Conservation (phyloP, 2,888 invertebrate genomes). For the Lasioglossum pauxillum region DNA sequence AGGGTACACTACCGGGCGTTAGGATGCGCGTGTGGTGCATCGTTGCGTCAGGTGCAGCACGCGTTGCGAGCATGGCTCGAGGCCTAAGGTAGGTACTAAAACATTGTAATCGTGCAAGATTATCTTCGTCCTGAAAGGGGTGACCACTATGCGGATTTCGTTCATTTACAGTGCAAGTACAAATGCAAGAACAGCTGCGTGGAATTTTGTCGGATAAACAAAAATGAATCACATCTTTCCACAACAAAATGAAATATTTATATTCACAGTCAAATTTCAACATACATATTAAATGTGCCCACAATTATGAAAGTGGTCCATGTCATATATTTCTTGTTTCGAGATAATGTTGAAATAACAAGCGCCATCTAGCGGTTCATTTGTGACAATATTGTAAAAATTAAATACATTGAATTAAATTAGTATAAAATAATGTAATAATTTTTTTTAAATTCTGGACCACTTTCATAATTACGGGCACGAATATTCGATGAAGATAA, state of each 20-base stretch:
- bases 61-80: conserved; percentile 36
- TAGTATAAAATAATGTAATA: too few relatives aligned
- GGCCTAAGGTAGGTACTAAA: conserved; percentile 36
- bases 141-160: background rate
- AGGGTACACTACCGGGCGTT: conserved; percentile 35
- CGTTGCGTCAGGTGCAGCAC: conserved; percentile 45
- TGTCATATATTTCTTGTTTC: too few relatives aligned
- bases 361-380: too few relatives aligned
- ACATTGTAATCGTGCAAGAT: conserved; percentile 32
- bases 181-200: background rate
- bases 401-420: too few relatives aligned
- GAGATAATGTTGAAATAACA: too few relatives aligned
- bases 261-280: background rate
- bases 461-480: too few relatives aligned
- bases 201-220: background rate
- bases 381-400: too few relatives aligned
- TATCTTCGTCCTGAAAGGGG: background rate
- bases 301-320: too few relatives aligned
- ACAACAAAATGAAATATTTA: background rate
- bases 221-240: background rate
- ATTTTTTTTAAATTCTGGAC: too few relatives aligned
- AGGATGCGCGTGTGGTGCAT: conserved; percentile 46
- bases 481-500: too few relatives aligned
- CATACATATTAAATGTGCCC: background rate
- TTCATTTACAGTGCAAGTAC: background rate